Evolutionary conservation across 1,140 invertebrate species (phyloP).

Genomic region (Paralvinella palmiformis): DNA sequence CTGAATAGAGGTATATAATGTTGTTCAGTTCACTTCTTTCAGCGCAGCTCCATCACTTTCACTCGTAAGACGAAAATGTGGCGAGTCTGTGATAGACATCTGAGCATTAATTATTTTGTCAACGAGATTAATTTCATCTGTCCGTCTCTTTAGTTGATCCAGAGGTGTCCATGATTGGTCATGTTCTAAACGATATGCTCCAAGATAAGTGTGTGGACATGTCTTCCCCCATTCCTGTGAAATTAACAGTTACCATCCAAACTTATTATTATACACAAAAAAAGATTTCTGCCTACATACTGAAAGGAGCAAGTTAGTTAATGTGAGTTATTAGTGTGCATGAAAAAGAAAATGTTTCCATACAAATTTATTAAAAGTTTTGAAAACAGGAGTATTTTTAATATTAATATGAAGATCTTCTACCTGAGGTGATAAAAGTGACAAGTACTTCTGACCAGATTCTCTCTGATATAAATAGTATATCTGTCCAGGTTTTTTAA

Average conservation of each 20-base stretch:
- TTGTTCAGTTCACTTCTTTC: no score
- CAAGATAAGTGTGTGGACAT: conserved; percentile 59
- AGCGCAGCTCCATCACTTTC: no score
- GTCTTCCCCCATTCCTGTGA: conserved; percentile 61
- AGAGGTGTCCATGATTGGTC: conserved; percentile 64
- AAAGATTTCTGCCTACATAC: not conserved
- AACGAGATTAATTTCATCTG: conserved; percentile 35
- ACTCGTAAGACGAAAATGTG: no score
- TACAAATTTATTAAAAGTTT: not conserved
- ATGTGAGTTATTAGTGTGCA: not conserved
- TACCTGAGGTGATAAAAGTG: conserved; percentile 67
- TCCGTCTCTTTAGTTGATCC: conserved; percentile 31
- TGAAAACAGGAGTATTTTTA: not conserved
- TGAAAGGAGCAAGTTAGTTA: not conserved
- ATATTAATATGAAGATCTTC: not conserved
- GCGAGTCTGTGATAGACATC: conserved; percentile 31
- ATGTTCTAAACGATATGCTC: conserved; percentile 62
- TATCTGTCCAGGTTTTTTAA: conserved; percentile 63
- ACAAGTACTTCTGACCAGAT: conserved; percentile 61
- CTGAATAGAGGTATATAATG: no score
- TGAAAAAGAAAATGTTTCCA: not conserved
- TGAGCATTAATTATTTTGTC: conserved; percentile 39
- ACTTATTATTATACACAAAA: not conserved
- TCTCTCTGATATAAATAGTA: conserved; percentile 66
- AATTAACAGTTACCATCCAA: conserved; percentile 4